phyloP scores from a whole-genome alignment of 2,113 vertebrate genomes.

The Philantomba maxwellii region DNA sequence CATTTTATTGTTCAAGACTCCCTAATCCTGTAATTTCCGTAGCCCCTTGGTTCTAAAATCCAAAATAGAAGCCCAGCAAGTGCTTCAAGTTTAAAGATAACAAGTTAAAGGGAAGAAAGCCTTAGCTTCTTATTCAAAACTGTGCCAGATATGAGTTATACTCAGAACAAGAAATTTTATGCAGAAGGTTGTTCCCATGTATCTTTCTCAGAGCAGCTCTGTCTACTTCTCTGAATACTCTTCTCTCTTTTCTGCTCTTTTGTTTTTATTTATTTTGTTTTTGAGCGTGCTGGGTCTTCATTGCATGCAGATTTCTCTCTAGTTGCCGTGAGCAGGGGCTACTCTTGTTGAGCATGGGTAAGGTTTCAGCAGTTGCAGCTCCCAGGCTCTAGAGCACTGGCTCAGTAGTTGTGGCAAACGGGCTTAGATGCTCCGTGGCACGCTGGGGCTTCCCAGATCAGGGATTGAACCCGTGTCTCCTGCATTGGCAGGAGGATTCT shows the following conservation, averaged over 20 bases:
- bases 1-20: not conserved
- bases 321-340: not conserved
- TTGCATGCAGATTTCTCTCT: not conserved
- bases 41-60: not conserved
- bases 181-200: not conserved
- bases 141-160: not conserved
- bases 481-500: not conserved
- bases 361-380: not conserved
- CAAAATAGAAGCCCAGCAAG: not conserved
- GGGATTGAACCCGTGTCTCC: not conserved
- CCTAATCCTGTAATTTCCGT: not conserved
- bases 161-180: not conserved
- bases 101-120: not conserved
- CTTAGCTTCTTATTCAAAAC: not conserved
- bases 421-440: not conserved
- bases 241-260: not conserved
- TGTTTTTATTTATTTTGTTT: not conserved
- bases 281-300: not conserved
- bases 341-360: too few species aligned
- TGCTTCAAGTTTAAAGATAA: not conserved
- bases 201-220: not conserved
- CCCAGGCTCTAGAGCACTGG: rapidly evolving
- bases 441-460: not conserved
- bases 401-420: not conserved
- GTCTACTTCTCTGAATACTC: not conserved